Conservation (phyloP, 2,113 vertebrate genomes). For the Sialia sialis region DNA sequence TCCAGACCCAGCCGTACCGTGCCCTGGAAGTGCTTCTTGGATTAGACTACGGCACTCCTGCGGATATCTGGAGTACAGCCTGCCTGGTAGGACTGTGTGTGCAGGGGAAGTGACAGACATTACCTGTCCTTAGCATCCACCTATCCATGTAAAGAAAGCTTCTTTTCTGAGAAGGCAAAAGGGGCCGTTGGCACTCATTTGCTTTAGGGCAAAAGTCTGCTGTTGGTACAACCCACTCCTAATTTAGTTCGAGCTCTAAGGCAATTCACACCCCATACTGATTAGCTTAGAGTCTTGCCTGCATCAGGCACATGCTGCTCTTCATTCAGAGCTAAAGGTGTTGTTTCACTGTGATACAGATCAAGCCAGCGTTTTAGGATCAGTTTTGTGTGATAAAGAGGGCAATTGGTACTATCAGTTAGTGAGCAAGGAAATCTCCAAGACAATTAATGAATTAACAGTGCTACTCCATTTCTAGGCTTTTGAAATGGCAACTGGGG, state of each 20-base stretch:
- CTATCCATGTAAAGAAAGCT: background rate
- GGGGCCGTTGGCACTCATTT: background rate
- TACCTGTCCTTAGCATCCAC: background rate
- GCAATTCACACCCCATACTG: background rate
- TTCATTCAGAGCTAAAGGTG: background rate
- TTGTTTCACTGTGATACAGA: background rate
- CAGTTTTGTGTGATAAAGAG: background rate
- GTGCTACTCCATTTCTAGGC: constrained; percentile 65
- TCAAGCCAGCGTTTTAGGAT: background rate
- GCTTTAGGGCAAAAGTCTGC: background rate
- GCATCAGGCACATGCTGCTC: background rate
- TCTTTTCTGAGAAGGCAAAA: background rate
- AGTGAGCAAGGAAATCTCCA: background rate
- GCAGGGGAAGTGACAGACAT: background rate
- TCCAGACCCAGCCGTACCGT: constrained; percentile 87
- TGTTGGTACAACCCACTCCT: background rate
- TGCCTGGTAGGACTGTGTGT: constrained; percentile 74
- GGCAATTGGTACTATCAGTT: background rate
- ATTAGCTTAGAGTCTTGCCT: background rate
- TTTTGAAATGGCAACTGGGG: constrained; percentile 84
- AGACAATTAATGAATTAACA: background rate
- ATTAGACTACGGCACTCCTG: constrained; percentile 79
- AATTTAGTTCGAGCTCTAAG: background rate
- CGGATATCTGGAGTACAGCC: constrained; percentile 85
- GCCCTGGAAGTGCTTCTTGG: constrained; percentile 85